phyloP scores from a whole-genome alignment of 2,113 vertebrate genomes.

The Isichthys henryi region DNA sequence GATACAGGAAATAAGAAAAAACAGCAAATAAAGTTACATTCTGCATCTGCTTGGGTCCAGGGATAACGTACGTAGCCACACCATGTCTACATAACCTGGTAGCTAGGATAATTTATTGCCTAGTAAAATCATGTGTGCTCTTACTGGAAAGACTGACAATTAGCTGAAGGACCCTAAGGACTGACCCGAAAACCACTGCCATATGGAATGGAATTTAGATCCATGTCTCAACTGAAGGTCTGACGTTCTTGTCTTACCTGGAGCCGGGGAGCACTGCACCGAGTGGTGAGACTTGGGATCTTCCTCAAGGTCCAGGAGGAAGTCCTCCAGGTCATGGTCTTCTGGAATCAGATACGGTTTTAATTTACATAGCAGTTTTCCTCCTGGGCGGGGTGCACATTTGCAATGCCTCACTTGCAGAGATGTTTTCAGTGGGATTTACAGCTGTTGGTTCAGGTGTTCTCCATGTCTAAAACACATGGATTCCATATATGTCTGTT shows the following conservation, averaged over 20 bases:
- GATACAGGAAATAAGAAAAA: neutral
- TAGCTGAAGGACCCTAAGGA: neutral
- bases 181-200: neutral
- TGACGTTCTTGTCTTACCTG: slow-evolving; percentile 61
- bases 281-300: slow-evolving; percentile 74
- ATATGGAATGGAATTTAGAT: neutral
- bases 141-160: neutral
- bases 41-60: neutral
- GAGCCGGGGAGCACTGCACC: slow-evolving; percentile 78
- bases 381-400: neutral
- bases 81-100: neutral
- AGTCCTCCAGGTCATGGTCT: slow-evolving; percentile 79
- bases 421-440: neutral
- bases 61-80: neutral
- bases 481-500: neutral
- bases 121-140: neutral
- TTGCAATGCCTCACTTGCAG: neutral
- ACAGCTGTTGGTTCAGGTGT: neutral
- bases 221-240: neutral
- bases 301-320: slow-evolving; percentile 79
- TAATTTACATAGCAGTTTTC: neutral
- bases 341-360: slow-evolving; percentile 44
- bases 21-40: neutral
- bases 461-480: neutral
- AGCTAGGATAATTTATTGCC: neutral